A percentile compares a stretch with the other conserved stretches of the same genome.
phyloP scores from a whole-genome alignment of 2,113 vertebrate species.

The Microtus montanus region DNA sequence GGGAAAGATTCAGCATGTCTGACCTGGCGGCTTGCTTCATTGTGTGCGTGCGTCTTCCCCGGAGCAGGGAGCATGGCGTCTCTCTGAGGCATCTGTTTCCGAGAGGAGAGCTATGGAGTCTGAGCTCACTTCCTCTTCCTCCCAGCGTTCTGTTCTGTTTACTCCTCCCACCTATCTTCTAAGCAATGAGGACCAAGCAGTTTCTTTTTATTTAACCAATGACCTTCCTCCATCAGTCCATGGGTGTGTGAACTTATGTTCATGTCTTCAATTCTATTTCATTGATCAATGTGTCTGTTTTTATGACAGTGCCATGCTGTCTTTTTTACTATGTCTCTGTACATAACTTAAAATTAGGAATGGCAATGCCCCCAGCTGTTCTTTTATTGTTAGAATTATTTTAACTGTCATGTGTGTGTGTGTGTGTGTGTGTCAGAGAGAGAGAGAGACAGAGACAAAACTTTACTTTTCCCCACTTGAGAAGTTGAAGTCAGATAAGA shows the following conservation, averaged over 20 bases:
- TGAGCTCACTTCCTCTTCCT: too few species aligned
- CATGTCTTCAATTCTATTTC: not conserved
- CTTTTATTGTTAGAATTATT: not conserved
- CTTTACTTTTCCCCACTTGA: not conserved
- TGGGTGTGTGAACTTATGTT: not conserved
- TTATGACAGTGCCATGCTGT: not conserved
- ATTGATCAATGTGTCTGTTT: not conserved
- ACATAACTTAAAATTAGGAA: not conserved
- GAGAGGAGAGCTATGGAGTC: too few species aligned
- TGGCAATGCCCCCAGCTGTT: not conserved
- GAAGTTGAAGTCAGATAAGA: not conserved
- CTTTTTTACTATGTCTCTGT: not conserved
- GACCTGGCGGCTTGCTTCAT: too few species aligned
- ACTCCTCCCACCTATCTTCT: too few species aligned
- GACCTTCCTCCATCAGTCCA: too few species aligned
- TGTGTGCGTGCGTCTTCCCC: too few species aligned
- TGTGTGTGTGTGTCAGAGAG: not conserved
- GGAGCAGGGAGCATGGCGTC: too few species aligned
- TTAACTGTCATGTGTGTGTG: not conserved
- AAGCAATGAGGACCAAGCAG: too few species aligned
- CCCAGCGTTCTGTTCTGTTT: too few species aligned
- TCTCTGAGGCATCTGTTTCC: too few species aligned
- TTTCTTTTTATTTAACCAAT: too few species aligned
- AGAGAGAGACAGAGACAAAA: not conserved
- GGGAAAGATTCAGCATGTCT: too few species aligned